Percentiles rank a stretch among this genome's conserved stretches.
Conservation (phyloP, 2,888 invertebrate species). For the Nymphalis polychloros region DNA sequence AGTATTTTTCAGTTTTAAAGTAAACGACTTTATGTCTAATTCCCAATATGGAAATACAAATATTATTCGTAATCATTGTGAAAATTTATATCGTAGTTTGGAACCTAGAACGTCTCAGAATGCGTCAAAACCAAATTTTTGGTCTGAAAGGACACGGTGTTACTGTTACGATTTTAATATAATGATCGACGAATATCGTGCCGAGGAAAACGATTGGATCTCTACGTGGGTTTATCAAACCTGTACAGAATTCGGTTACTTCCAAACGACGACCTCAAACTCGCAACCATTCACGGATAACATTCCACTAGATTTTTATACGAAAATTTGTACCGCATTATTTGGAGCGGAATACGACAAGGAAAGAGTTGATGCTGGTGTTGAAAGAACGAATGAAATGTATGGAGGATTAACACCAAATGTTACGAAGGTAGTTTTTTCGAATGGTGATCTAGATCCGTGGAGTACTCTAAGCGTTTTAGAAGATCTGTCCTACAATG, state of each 20-base stretch:
- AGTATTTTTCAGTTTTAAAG: slow-evolving; percentile 61
- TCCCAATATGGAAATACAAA: slow-evolving; percentile 62
- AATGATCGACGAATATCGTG: slow-evolving; percentile 49
- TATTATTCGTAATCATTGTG: slow-evolving; percentile 55
- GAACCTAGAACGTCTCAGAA: slow-evolving; percentile 37
- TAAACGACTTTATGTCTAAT: slow-evolving; percentile 52
- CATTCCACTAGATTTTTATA: slow-evolving; percentile 66
- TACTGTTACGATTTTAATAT: slow-evolving; percentile 58
- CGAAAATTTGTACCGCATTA: slow-evolving; percentile 62
- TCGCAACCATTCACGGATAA: slow-evolving; percentile 82
- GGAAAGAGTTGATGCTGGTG: slow-evolving; percentile 58
- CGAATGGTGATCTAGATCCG: slow-evolving; percentile 83
- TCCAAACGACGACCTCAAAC: slow-evolving; percentile 82
- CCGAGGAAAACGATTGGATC: slow-evolving; percentile 49
- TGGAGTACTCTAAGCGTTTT: slow-evolving; percentile 80
- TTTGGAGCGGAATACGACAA: slow-evolving; percentile 68
- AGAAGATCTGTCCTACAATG: slow-evolving; percentile 64
- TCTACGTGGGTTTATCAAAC: slow-evolving; percentile 86
- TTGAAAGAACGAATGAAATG: slow-evolving; percentile 69
- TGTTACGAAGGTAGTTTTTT: slow-evolving; percentile 79
- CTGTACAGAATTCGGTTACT: slow-evolving; percentile 89
- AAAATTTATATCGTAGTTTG: slow-evolving; percentile 39
- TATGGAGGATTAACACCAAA: slow-evolving; percentile 76
- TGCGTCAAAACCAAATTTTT: slow-evolving; percentile 40
- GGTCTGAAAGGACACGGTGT: slow-evolving; percentile 54